A percentile compares a stretch with the other conserved stretches of the same genome.
phyloP scores from a whole-genome alignment of 1,140 invertebrate species.

The Asobara japonica region DNA sequence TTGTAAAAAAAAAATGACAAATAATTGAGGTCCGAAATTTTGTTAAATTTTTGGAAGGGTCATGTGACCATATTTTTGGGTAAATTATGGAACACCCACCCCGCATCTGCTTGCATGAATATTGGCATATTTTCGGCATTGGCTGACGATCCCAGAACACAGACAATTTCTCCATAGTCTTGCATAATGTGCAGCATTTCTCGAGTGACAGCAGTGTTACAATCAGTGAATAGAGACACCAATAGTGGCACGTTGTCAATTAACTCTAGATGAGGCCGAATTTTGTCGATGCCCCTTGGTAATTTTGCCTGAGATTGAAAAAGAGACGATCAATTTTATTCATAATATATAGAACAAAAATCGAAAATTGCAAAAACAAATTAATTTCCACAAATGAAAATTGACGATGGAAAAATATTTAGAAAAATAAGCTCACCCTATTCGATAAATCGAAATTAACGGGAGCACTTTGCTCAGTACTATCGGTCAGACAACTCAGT shows the following conservation, averaged over 20 bases:
- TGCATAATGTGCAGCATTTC: conserved; percentile 97
- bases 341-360: too few relatives aligned
- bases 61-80: too few relatives aligned
- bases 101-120: conserved; percentile 94
- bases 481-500: conserved; percentile 84
- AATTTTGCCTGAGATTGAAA: conserved; percentile 80
- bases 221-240: conserved; percentile 97
- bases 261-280: conserved; percentile 92
- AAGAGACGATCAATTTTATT: conserved; percentile 27
- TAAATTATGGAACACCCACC: conserved; percentile 70
- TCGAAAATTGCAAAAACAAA: not conserved
- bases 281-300: conserved; percentile 96
- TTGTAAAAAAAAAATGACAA: too few relatives aligned
- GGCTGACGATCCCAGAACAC: conserved; percentile 87
- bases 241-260: conserved; percentile 97
- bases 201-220: conserved; percentile 84
- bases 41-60: too few relatives aligned
- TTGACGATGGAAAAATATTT: not conserved
- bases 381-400: conserved; percentile 5
- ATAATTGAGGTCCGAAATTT: too few relatives aligned
- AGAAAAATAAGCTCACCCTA: conserved; percentile 70
- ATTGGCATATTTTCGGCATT: conserved; percentile 89
- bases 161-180: conserved; percentile 93
- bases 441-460: conserved; percentile 94
- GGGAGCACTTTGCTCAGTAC: conserved; percentile 88